phyloP scores from a whole-genome alignment of 2,797 vertebrate genomes.

The Leucoraja ocellata region DNA sequence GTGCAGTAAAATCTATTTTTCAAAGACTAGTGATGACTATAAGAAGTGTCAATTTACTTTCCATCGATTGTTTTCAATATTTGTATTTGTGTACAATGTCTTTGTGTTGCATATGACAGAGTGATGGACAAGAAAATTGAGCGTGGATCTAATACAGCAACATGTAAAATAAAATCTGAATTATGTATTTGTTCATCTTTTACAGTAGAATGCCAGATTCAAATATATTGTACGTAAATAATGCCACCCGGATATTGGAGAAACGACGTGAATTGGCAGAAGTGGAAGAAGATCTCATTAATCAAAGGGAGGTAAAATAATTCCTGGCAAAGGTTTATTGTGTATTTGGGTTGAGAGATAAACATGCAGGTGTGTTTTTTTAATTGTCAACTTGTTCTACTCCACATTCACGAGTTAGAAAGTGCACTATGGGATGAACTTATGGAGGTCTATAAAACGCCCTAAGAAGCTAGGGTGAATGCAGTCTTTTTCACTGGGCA shows the following conservation, averaged over 20 bases:
- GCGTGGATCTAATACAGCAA: no score
- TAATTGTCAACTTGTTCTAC: neutral
- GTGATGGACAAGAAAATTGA: neutral
- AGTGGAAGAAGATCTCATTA: conserved; percentile 49
- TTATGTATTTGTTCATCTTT: conserved; percentile 5
- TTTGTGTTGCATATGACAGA: neutral
- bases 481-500: no score
- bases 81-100: no score
- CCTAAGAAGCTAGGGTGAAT: no score
- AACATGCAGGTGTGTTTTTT: neutral
- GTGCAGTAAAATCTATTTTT: no score
- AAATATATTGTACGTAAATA: conserved; percentile 17
- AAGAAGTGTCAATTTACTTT: no score
- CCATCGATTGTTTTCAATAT: no score
- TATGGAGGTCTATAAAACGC: no score
- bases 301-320: conserved; percentile 55
- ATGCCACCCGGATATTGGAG: conserved; percentile 49
- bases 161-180: no score
- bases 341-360: neutral
- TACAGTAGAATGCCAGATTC: conserved; percentile 44
- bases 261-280: conserved; percentile 53
- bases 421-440: neutral
- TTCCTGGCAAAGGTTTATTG: neutral
- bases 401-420: neutral
- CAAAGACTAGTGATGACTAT: no score